phyloP scores from a whole-genome alignment of 2,113 vertebrate species.

The Dolichotis patagonum region DNA sequence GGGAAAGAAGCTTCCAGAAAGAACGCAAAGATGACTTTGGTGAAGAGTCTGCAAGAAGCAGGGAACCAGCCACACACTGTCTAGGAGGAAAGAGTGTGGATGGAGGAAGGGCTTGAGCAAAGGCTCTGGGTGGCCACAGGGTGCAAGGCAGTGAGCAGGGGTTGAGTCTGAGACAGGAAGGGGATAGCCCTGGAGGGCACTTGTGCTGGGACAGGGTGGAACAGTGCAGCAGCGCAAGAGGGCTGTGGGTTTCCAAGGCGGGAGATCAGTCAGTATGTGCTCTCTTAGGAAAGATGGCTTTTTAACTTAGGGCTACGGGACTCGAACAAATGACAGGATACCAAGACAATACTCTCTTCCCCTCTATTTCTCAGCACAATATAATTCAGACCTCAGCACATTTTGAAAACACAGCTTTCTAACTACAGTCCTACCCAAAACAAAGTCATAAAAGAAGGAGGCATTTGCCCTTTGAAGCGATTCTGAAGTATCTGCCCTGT shows the following conservation, averaged over 20 bases:
- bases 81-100: not conserved
- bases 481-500: not conserved
- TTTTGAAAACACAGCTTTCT: slow-evolving; percentile 17
- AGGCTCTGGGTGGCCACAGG: not conserved
- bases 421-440: slow-evolving; percentile 7
- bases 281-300: not conserved
- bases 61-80: not conserved
- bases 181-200: not conserved
- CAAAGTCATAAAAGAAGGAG: not conserved
- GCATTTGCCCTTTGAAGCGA: not conserved
- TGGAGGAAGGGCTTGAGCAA: not conserved
- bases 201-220: not conserved
- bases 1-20: not conserved
- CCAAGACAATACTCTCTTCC: not conserved
- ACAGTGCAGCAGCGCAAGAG: not conserved
- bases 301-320: not conserved
- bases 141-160: not conserved
- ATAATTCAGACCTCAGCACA: not conserved
- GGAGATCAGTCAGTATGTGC: not conserved
- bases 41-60: not conserved
- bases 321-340: not conserved
- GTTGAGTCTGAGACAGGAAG: not conserved
- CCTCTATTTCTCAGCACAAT: not conserved
- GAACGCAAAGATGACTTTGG: not conserved
- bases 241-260: not conserved